These are phyloP conservation scores for Microplitis manilae DNA, from an alignment of 2,888 invertebrate species.

Conservation along the genomic window DNA sequence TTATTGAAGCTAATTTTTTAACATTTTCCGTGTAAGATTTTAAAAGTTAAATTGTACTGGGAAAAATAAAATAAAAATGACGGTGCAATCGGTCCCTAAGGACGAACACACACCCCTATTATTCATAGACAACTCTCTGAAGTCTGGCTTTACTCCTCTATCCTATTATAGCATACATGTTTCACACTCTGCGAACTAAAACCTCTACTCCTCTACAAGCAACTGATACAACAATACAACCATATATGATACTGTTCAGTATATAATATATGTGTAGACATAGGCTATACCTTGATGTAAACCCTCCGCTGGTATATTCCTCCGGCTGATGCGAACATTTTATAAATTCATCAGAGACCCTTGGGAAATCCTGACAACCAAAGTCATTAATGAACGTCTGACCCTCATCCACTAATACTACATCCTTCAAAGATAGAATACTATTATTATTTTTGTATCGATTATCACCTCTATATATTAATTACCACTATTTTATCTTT, in stretches of 20 bases:
- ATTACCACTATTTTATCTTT: not conserved
- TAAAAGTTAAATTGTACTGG: not conserved
- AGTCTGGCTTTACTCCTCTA: slow-evolving; percentile 1
- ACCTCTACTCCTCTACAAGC: not conserved
- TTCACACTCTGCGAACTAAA: not conserved
- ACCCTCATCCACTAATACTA: slow-evolving; percentile 19
- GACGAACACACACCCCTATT: slow-evolving; percentile 8
- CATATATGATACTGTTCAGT: slow-evolving; percentile 8
- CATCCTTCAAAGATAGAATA: not conserved
- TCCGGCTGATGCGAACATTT: slow-evolving; percentile 44
- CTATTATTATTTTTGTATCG: slow-evolving; percentile 4
- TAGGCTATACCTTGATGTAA: not conserved
- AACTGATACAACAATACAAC: not conserved
- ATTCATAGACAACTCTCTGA: slow-evolving; percentile 12
- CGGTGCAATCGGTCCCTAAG: slow-evolving; percentile 29
- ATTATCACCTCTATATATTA: not conserved
- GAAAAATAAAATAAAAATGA: slow-evolving; percentile 36
- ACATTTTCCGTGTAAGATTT: not conserved
- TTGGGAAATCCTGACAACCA: slow-evolving; percentile 45
- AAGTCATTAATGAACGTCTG: slow-evolving; percentile 27
- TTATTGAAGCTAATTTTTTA: not conserved
- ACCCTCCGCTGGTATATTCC: slow-evolving; percentile 13
- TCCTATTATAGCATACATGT: slow-evolving; percentile 6
- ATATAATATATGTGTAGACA: not conserved
- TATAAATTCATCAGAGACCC: slow-evolving; percentile 56